Evolutionary conservation across 2,888 invertebrate genomes (phyloP).

Genomic region (Unio delphinus): DNA sequence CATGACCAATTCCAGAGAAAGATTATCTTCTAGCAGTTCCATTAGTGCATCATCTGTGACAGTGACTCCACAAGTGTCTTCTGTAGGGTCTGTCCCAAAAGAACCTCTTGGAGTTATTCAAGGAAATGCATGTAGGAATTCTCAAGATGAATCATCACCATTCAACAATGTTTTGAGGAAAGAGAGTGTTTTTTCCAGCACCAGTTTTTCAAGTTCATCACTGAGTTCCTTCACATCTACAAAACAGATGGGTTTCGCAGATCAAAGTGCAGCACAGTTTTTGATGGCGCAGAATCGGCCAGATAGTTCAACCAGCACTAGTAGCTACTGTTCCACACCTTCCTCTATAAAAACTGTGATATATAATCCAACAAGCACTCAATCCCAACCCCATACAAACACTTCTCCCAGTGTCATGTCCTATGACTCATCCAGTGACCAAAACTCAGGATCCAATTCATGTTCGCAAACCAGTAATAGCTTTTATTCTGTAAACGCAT

Average conservation of each 20-base stretch:
- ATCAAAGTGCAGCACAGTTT: conserved; percentile 5
- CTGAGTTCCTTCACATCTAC: conserved; percentile 41
- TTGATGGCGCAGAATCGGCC: conserved; percentile 39
- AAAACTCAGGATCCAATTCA: conserved; percentile 25
- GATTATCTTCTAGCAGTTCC: too few species aligned
- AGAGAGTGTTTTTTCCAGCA: conserved; percentile 46
- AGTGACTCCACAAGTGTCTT: conserved; percentile 1
- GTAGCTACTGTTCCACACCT: conserved; percentile 59
- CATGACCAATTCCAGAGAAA: too few species aligned
- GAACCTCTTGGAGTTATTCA: neutral
- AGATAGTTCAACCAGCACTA: conserved; percentile 58
- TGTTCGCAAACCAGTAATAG: conserved; percentile 21
- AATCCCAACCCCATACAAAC: conserved; percentile 5
- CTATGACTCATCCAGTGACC: conserved; percentile 28
- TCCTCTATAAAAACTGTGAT: conserved; percentile 57
- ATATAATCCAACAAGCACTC: conserved; percentile 39
- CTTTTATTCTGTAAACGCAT: conserved; percentile 21
- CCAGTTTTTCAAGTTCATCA: conserved; percentile 36
- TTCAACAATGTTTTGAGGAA: conserved; percentile 23
- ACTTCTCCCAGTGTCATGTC: conserved; percentile 28
- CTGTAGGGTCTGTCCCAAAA: neutral
- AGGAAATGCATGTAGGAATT: too few species aligned
- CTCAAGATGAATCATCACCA: too few species aligned
- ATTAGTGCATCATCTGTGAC: neutral
- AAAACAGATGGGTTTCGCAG: conserved; percentile 17